Conservation (phyloP, 2,113 vertebrate species). For the Chunga burmeisteri region DNA sequence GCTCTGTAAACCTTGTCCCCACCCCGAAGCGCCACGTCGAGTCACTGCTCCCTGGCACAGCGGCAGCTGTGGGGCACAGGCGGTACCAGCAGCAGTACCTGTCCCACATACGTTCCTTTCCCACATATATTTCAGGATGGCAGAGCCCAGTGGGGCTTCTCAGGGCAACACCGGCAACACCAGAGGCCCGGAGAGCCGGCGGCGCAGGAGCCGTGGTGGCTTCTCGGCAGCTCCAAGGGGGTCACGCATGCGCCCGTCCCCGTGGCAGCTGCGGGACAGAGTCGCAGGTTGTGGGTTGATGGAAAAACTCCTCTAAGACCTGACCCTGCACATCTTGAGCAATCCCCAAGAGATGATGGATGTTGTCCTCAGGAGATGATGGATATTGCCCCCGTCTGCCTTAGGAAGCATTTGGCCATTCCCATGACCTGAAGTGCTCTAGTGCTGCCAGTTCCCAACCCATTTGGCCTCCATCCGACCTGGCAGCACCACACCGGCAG, state of each 20-base stretch:
- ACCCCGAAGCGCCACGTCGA: accelerated
- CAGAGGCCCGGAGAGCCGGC: neutral
- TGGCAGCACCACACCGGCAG: neutral
- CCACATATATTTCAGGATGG: neutral
- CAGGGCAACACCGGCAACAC: neutral
- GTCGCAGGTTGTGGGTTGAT: neutral
- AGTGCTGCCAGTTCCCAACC: neutral
- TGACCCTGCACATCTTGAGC: neutral
- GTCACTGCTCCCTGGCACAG: neutral
- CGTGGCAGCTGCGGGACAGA: neutral
- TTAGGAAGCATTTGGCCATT: neutral
- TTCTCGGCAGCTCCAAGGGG: neutral
- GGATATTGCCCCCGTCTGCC: neutral
- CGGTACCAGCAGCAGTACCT: neutral
- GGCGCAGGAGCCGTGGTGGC: neutral
- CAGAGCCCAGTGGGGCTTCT: neutral
- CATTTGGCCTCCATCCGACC: neutral
- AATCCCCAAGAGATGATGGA: neutral
- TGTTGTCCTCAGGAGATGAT: neutral
- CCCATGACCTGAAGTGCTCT: neutral
- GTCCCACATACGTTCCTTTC: neutral
- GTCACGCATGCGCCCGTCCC: neutral
- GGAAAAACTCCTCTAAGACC: neutral
- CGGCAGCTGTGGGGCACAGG: neutral
- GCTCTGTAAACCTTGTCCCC: neutral